Conservation (phyloP, 2,797 vertebrate genomes). For the Tangara arthus region DNA sequence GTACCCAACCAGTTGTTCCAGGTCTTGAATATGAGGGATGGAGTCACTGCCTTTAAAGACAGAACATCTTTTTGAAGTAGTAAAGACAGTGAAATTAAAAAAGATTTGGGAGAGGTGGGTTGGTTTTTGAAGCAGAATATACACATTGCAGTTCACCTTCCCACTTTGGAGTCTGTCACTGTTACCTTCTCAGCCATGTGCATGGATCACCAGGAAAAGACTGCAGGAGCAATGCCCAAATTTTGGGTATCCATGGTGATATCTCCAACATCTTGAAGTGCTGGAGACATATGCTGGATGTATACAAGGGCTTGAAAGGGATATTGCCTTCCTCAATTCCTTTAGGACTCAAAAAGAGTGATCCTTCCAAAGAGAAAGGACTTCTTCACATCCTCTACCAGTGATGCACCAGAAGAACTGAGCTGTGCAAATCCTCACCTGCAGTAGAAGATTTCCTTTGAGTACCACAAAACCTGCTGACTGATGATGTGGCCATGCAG, state of each 20-base stretch:
- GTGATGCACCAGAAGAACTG: neutral
- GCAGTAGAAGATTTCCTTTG: neutral
- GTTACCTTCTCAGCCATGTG: neutral
- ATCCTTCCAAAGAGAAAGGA: neutral
- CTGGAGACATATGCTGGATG: neutral
- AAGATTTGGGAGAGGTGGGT: neutral
- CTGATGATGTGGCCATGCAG: neutral
- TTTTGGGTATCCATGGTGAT: neutral
- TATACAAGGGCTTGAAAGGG: neutral
- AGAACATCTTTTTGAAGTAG: neutral
- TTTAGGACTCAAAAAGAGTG: neutral
- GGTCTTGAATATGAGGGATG: neutral
- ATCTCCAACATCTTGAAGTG: neutral
- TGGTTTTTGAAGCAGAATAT: neutral
- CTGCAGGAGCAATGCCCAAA: neutral
- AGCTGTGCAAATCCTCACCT: neutral
- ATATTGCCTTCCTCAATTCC: neutral
- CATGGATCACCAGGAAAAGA: neutral
- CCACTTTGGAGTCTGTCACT: neutral
- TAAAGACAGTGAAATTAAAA: neutral
- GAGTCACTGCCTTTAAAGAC: neutral
- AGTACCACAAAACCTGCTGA: rapidly evolving
- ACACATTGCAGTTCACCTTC: neutral
- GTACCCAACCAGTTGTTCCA: neutral
- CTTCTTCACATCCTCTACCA: neutral